Percentiles rank a stretch among this genome's conserved stretches.
Evolutionary conservation across 2,113 vertebrate species (phyloP).

Genomic region (Chloropsis hardwickii): DNA sequence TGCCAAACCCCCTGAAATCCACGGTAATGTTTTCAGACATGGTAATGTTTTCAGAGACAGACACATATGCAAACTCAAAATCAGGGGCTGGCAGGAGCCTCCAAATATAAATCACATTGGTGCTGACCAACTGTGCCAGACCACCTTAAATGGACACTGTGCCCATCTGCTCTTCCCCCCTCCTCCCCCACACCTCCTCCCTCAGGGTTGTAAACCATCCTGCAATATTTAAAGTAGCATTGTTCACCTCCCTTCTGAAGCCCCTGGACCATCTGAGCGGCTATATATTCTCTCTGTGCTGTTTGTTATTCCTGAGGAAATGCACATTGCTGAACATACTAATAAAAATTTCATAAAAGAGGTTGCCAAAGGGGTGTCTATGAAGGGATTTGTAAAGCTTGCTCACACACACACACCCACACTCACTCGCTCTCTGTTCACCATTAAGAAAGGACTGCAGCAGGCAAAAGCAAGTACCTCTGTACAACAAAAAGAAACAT

Average conservation of each 20-base stretch:
- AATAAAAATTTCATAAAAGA: constrained; percentile 72
- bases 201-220: constrained; percentile 63
- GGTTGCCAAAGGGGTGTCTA: constrained; percentile 37
- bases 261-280: constrained; percentile 27
- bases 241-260: constrained; percentile 46
- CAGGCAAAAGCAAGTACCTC: constrained; percentile 2
- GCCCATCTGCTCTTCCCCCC: constrained; percentile 61
- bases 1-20: neutral
- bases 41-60: neutral
- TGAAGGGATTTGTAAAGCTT: constrained; percentile 34
- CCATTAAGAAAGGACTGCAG: constrained; percentile 15
- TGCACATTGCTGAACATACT: constrained; percentile 64
- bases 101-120: neutral
- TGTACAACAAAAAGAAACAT: neutral
- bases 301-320: constrained; percentile 66
- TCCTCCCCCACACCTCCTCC: constrained; percentile 54
- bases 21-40: neutral
- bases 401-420: neutral
- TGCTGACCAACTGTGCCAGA: constrained; percentile 59
- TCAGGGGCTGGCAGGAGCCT: neutral
- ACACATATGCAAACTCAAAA: neutral
- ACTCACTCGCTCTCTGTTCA: neutral
- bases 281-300: constrained; percentile 53
- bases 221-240: constrained; percentile 67
- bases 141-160: constrained; percentile 67